phyloP scores from a whole-genome alignment of 37 sponge, comb jelly and placozoan species.

The Oscarella lobularis region DNA sequence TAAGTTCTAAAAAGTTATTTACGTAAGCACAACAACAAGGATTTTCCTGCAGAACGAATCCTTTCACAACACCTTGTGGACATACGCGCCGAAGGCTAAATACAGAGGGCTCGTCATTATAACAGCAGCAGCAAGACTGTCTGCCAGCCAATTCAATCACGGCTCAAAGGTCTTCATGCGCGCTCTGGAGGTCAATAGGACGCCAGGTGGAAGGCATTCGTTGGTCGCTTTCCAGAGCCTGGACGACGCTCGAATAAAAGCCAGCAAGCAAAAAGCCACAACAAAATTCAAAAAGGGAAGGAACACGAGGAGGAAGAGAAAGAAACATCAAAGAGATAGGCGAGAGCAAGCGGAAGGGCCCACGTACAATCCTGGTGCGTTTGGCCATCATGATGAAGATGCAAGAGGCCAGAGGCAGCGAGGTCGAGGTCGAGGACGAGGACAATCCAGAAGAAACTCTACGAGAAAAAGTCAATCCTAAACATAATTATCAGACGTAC shows the following conservation, averaged over 20 bases:
- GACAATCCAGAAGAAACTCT: too few relatives aligned
- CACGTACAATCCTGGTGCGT: neutral
- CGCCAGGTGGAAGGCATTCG: neutral
- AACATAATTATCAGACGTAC: too few relatives aligned
- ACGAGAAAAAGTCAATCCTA: too few relatives aligned
- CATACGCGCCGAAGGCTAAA: neutral
- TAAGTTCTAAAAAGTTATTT: too few relatives aligned
- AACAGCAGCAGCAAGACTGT: neutral
- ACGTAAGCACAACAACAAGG: too few relatives aligned
- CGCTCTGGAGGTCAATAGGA: neutral
- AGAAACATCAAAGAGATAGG: neutral
- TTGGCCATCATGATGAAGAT: neutral
- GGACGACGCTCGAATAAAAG: neutral
- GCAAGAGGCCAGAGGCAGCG: too few relatives aligned
- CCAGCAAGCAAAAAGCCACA: neutral
- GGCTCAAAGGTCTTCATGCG: neutral
- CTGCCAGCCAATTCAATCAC: neutral
- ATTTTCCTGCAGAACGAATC: slow-evolving; percentile 2
- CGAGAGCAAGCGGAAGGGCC: neutral
- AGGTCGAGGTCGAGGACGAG: too few relatives aligned
- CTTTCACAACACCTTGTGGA: neutral
- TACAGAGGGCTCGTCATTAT: neutral
- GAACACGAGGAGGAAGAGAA: neutral
- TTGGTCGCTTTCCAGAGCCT: neutral
- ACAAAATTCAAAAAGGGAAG: neutral